Conservation (phyloP, 1,140 invertebrate genomes). For the Eriosoma lanigerum region DNA sequence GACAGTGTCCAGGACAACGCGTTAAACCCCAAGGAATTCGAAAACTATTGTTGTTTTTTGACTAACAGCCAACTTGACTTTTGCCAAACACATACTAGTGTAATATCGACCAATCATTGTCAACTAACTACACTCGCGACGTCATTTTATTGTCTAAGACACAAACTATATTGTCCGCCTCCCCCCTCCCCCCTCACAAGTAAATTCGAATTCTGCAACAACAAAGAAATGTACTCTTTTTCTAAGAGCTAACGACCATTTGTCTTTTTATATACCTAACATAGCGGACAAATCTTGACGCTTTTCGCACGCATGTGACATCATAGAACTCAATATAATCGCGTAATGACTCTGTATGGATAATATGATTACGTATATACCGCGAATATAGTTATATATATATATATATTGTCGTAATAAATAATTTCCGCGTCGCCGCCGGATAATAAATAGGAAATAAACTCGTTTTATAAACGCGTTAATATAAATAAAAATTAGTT, state of each 20-base stretch:
- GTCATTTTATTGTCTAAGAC: not conserved
- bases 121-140: not conserved
- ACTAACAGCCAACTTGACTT: constrained; percentile 25
- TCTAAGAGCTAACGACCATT: no score
- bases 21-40: constrained; percentile 23
- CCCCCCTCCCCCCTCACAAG: not conserved
- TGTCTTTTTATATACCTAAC: no score
- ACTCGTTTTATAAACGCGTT: no score
- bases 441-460: no score
- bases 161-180: not conserved
- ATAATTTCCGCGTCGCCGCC: no score
- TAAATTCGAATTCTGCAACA: not conserved
- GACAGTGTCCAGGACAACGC: not conserved
- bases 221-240: not conserved
- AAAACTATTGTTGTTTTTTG: constrained; percentile 29
- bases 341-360: no score
- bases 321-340: no score
- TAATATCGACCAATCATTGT: constrained; percentile 31
- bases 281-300: no score
- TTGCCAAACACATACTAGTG: constrained; percentile 5
- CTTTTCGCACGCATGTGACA: no score
- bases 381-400: no score
- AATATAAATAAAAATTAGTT: not conserved
- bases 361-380: no score
- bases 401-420: no score